Evolutionary conservation across 2,888 invertebrate genomes (phyloP), one percentile per base, ranked within the genome.

Genomic region (Sphecodes monilicornis): DNA sequence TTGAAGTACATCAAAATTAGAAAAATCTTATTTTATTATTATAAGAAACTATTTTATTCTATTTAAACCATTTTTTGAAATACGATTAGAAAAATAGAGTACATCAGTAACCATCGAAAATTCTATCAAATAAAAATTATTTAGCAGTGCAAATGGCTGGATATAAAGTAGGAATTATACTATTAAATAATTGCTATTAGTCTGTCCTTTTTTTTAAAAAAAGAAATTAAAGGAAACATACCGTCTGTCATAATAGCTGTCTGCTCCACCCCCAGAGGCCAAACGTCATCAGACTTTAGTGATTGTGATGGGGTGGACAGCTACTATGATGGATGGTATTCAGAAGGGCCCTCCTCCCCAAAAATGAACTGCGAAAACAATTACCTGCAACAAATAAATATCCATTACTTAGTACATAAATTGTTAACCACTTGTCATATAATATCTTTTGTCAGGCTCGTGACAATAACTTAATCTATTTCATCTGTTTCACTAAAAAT

Each of bases 361-460:
- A 54, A 54, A n/a, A 54, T 54, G 54, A 39, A 68, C 39, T n/a
- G n/a, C 11, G 29, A 29, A 68, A 68, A 32, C 32, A 68, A 68
- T 68, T 32, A 32, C 32, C 68, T 54, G 54, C 54, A 54, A 54
- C 54, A 54, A 54, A 54, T 54, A 54, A 54, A 54, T n/a, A 54
- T 11, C 54, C 54, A 54, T n/a, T n/a, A n/a, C n/a, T 54, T n/a
- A 54, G 54, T 54, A 54, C 54, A n/a, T n/a, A 54, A n/a, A 54
- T 54, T 11, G n/a, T 3, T 11, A 54, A 54, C 54, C 54, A 11
- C 54, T 54, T 54, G 54, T 3, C n/a, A 0, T n/a, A 11, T 3
- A 54, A 54, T n/a, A n/a, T 1, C 50, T 22, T n/a, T n/a, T n/a
- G n/a, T n/a, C 54, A n/a, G 11, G 10, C n/a, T 54, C 22, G 50